Base-by-base conservation (phyloP, 2,113 vertebrate species). In the Heterochromis multidens region DNA sequence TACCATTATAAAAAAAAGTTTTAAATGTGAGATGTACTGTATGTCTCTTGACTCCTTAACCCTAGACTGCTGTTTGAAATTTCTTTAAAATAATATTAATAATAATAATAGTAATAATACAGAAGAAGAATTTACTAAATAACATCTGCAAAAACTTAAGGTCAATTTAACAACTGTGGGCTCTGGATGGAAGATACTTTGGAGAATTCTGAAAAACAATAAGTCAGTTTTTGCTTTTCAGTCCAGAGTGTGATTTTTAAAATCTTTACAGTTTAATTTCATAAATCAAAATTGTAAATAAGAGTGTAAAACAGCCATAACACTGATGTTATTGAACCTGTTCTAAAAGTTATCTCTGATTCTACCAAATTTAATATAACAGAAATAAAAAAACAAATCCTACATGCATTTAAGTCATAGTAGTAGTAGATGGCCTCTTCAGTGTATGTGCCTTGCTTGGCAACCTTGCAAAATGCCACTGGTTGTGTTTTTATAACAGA, bases 71-170 rank as follows among this genome's bases (percentile, higher is more conserved):
- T 27, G n/a, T 67, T 70, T 70, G 23, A 46, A 46, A 67, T 25
- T 5, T 65, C 62, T 40, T 65, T 65, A 0, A 65, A 65, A 63
- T 9, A 65, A 65, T n/a, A 65, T 65, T 1, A 67, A 27, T 67
- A 67, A 67, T 3, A 43, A 27, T 4, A 43, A 67, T 0, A 70
- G 25, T 0, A 13, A 43, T 3, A 67, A 46, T 46, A 10, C 8
- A 37, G 9, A 46, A 67, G 2, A 70, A 70, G 7, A 67, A 16
- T 67, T 67, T 67, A 13, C n/a, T 43, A 67, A 67, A 16, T 72
- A 72, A 72, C 65, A 49, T 23, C 65, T 54, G 17, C 40, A 49
- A 72, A 72, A 72, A 7, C 29, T 14, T 49, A 70, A 49, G 40
- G 16, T 72, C 25, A 72, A 9, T 17, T 49, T 49, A 49, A 72